Evolutionary conservation across 1,140 invertebrate genomes (phyloP), one percentile per base, ranked within the genome.

Genomic region (Euglossa dilemma): DNA sequence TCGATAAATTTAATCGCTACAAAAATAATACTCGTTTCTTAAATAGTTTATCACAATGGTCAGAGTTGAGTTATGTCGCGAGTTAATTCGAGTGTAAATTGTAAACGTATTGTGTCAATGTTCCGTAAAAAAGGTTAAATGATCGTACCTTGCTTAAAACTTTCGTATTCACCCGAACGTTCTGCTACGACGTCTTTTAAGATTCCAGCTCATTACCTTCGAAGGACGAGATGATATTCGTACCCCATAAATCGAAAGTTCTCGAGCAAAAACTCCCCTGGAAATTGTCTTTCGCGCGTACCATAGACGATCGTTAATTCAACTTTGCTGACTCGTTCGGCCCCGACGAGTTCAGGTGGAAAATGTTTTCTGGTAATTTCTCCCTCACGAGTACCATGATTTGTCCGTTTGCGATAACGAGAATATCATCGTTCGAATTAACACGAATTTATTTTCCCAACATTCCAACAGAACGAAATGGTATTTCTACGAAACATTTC

Each of bases 251-350:
- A 72, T 71, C 54, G 67, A 80, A 52, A n/a, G 36, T 56, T 18
- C 18, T 28, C 7, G 52, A 25, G 47, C 25, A 52, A 80, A 57
- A 57, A 67, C 23, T 64, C 7, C 36, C 2, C 3, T 52, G 67
- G 14, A 52, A 80, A 72, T 61, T 80, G 9, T 47, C 47, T 71
- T 47, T 52, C 23, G 0, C 23, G 45, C 16, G 6, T 8, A 43
- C 56, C 3, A 16, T 20, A 16, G 56, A 61, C 50, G 67, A 72
- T 52, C 28, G 56, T 59, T 80, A 80, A 72, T 80, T 63, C 23
- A 72, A 72, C 72, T 50, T 50, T 9, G n/a, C 14, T 11, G 45
- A 52, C 23, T 43, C 45, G 23, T 61, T 72, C 45, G 2, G 20
- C 7, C 5, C 16, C 20, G 45, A 18, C 11, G 6, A 59, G 28